These are phyloP conservation scores for Drosophila mettleri DNA, from an alignment of 2,888 invertebrate species.

Conservation along the genomic window DNA sequence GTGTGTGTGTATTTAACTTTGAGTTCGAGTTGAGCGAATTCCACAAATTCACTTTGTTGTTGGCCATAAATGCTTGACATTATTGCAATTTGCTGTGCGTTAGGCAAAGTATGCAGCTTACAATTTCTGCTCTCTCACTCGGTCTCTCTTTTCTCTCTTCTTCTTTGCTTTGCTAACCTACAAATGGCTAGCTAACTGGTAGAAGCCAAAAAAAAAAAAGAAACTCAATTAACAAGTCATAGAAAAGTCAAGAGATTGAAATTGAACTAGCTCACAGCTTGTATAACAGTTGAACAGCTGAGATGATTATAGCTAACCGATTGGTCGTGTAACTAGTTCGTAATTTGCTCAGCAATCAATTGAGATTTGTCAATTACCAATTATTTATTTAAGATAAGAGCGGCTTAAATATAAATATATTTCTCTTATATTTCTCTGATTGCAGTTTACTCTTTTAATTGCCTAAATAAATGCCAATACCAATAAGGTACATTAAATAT, in stretches of 20 bases:
- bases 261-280: not conserved
- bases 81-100: constrained; percentile 53
- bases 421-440: too few species aligned
- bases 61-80: constrained; percentile 53
- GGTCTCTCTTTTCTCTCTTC: not conserved
- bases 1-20: constrained; percentile 8
- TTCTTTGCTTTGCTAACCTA: not conserved
- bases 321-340: constrained; percentile 4
- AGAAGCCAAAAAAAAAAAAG: not conserved
- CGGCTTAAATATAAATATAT: not conserved
- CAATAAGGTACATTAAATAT: not conserved
- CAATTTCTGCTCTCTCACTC: constrained; percentile 8
- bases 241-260: constrained; percentile 1
- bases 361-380: not conserved
- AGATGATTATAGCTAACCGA: not conserved
- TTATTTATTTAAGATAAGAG: not conserved
- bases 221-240: constrained; percentile 27
- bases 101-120: constrained; percentile 43
- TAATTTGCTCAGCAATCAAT: not conserved
- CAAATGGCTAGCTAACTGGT: not conserved
- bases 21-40: constrained; percentile 44
- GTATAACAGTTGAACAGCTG: not conserved
- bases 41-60: constrained; percentile 40
- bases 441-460: not conserved
- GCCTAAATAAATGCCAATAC: not conserved